Base-by-base conservation (phyloP, 2,797 vertebrate genomes). In the Phyllotis vaccarum region DNA sequence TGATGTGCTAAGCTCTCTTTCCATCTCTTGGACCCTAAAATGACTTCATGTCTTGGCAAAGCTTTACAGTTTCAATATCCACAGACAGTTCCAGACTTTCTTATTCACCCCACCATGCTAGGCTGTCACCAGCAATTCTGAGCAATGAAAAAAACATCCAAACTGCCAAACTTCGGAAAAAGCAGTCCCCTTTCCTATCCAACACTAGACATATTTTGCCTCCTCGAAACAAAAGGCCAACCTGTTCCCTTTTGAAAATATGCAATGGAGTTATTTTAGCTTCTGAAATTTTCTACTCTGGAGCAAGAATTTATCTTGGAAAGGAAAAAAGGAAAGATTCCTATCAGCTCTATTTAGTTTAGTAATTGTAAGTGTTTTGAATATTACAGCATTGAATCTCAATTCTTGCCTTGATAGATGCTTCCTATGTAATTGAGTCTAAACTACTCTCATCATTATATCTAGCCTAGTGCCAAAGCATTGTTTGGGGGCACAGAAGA, bases 31-130 rank as follows among this genome's bases (percentile, higher is more conserved):
- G 96, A 95, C 95, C 94, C 91, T 96, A 75, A 90, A 90, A 95
- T 96, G 97, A 97, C 92, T 96, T 97, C 93, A 95, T 89, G 46
- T 90, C 88, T 97, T 98, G 97, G 97, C 93, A 21, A 56, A 80
- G 81, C 62, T 82, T 96, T 79, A 83, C 52, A 89, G 75, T 93
- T 95, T 94, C 93, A 92, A 83, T 43, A 95, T 89, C 74, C 19
- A 60, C 86, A 94, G 91, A 91, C 70, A 92, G 58, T 87, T 78
- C 66, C 94, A 93, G 76, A 88, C 85, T 72, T 56, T 91, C 83
- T 81, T 89, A 76, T 81, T 93, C 72, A 78, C 76, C 40, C 54
- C 70, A 90, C 83, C 90, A 91, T n/a, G 56, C 66, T 94, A 72
- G 82, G 81, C 78, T 95, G 27, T 93, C 93, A 96, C 87, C 88